Evolutionary conservation across 2,888 invertebrate genomes (phyloP).

Genomic region (Argyra leucocephala): DNA sequence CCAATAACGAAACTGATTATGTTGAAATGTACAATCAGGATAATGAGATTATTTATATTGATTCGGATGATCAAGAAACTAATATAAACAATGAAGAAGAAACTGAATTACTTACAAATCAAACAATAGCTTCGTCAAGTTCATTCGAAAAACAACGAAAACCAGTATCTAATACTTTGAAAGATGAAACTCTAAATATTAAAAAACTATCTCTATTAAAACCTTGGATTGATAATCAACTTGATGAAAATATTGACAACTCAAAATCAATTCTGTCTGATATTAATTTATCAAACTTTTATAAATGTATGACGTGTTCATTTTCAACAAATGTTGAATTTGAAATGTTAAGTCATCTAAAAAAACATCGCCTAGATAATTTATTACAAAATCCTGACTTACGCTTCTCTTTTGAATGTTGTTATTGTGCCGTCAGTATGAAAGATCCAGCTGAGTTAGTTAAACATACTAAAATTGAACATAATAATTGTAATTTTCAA

Average conservation of each 20-base stretch:
- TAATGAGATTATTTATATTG: not conserved
- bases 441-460: not conserved
- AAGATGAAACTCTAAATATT: no score
- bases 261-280: not conserved
- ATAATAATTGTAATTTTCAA: not conserved
- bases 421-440: not conserved
- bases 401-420: not conserved
- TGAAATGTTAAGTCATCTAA: not conserved
- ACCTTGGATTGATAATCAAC: not conserved
- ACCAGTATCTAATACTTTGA: no score
- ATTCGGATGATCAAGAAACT: not conserved
- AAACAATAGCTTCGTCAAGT: no score
- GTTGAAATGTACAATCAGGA: not conserved
- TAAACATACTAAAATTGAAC: not conserved
- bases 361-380: not conserved
- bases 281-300: not conserved
- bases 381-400: not conserved
- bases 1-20: not conserved
- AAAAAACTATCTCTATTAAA: not conserved
- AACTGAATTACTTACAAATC: no score
- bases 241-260: not conserved
- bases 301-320: not conserved
- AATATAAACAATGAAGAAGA: not conserved
- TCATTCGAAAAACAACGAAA: no score
- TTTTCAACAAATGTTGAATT: not conserved